A percentile compares a stretch with the other conserved stretches of the same genome.
phyloP scores from a whole-genome alignment of 1,140 invertebrate genomes.

The Trypoxylus dichotomus region DNA sequence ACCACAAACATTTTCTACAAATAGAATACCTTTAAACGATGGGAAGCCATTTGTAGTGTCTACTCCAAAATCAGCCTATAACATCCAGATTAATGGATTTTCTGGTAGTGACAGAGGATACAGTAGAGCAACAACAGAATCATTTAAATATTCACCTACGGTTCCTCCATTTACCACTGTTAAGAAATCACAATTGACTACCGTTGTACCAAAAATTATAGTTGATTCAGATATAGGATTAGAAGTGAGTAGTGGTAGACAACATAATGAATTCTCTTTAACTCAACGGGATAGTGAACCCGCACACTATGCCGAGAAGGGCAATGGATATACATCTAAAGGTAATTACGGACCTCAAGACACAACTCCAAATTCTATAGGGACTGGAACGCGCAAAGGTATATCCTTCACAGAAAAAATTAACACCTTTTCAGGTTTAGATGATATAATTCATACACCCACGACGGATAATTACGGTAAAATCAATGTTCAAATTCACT shows the following conservation, averaged over 20 bases:
- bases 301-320: neutral
- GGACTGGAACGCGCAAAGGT: neutral
- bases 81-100: conserved; percentile 30
- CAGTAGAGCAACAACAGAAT: conserved; percentile 44
- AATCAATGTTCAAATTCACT: neutral
- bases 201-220: neutral
- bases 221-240: neutral
- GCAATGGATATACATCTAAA: neutral
- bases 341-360: neutral
- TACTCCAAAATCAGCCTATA: conserved; percentile 28
- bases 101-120: neutral
- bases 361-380: neutral
- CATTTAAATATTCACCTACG: conserved; percentile 52
- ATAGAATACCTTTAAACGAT: conserved; percentile 42
- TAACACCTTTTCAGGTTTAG: neutral
- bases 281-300: neutral
- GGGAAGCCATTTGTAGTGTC: conserved; percentile 44
- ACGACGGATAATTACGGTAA: neutral
- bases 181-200: neutral
- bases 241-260: neutral
- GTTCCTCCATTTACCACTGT: conserved; percentile 46
- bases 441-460: neutral
- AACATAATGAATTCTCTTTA: neutral
- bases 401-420: neutral
- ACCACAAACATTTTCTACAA: conserved; percentile 33